phyloP scores from a whole-genome alignment of 2,113 vertebrate species.

The Oriolus oriolus region DNA sequence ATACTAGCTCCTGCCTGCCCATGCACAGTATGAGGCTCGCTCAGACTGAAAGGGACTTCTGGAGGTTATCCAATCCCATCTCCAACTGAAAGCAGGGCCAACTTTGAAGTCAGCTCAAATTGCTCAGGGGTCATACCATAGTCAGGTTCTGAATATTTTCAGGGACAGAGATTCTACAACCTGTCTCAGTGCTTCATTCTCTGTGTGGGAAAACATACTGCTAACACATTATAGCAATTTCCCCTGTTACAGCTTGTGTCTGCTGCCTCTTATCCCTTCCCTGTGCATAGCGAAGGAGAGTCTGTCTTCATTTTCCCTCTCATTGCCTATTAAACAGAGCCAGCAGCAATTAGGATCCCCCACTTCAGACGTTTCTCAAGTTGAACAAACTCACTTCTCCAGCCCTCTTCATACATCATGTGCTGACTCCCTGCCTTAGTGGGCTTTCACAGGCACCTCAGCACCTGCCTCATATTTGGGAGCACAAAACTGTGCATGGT shows the following conservation, averaged over 20 bases:
- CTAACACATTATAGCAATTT: background rate
- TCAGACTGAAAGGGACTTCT: conserved; percentile 22
- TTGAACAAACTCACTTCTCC: background rate
- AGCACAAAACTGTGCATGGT: background rate
- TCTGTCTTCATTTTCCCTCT: background rate
- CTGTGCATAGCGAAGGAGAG: background rate
- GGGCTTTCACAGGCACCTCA: background rate
- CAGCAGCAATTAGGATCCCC: background rate
- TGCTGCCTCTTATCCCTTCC: background rate
- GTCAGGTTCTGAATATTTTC: background rate
- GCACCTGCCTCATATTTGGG: background rate
- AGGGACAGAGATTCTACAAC: background rate
- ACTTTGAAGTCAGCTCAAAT: conserved; percentile 32
- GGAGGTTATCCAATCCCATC: background rate
- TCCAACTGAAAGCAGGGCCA: background rate
- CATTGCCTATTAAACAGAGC: background rate
- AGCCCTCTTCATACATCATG: background rate
- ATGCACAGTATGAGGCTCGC: background rate
- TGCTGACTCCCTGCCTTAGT: background rate
- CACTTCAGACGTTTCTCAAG: background rate
- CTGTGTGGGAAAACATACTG: background rate
- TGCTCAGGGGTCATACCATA: background rate
- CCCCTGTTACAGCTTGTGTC: background rate
- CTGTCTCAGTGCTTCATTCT: background rate
- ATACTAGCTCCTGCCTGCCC: background rate